Evolutionary conservation across 92 coral and sea anemone genomes (phyloP).

Genomic region (Phymanthus crucifer): DNA sequence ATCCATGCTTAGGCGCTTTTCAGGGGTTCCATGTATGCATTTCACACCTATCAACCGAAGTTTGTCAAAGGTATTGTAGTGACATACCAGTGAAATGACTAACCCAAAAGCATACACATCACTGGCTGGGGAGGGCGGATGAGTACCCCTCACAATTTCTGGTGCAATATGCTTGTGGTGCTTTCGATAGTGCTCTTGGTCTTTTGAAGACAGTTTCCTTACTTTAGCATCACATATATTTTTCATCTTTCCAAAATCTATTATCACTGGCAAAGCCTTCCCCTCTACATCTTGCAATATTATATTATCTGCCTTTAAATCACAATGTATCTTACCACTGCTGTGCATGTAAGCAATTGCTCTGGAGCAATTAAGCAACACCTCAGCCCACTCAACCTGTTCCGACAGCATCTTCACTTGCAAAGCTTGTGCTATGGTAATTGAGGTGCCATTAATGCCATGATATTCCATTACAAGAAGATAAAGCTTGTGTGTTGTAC

Average conservation of each 20-base stretch:
- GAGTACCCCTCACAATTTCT: conserved; percentile 60
- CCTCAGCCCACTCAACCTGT: conserved; percentile 23
- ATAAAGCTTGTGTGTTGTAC: conserved; percentile 31
- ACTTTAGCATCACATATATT: conserved; percentile 28
- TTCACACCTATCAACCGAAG: conserved; percentile 8
- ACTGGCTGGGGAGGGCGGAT: conserved; percentile 55
- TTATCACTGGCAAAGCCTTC: conserved; percentile 26
- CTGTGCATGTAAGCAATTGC: conserved; percentile 46
- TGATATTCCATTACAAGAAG: conserved; percentile 51
- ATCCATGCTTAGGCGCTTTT: conserved; percentile 12
- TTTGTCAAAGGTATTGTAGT: conserved; percentile 34
- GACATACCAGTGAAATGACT: conserved; percentile 43
- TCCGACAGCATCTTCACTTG: not conserved
- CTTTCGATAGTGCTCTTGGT: conserved; percentile 51
- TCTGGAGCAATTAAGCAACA: conserved; percentile 39
- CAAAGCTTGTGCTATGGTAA: conserved; percentile 20
- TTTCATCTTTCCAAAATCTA: conserved; percentile 57
- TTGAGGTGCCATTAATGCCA: conserved; percentile 42
- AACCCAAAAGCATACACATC: conserved; percentile 64
- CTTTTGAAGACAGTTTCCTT: conserved; percentile 21
- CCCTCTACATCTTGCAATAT: conserved; percentile 25
- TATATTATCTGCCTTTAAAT: conserved; percentile 62
- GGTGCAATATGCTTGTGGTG: conserved; percentile 49
- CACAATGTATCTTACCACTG: conserved; percentile 46
- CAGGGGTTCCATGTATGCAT: conserved; percentile 20